phyloP scores from a whole-genome alignment of 2,888 invertebrate genomes.

The Lithophane socia region DNA sequence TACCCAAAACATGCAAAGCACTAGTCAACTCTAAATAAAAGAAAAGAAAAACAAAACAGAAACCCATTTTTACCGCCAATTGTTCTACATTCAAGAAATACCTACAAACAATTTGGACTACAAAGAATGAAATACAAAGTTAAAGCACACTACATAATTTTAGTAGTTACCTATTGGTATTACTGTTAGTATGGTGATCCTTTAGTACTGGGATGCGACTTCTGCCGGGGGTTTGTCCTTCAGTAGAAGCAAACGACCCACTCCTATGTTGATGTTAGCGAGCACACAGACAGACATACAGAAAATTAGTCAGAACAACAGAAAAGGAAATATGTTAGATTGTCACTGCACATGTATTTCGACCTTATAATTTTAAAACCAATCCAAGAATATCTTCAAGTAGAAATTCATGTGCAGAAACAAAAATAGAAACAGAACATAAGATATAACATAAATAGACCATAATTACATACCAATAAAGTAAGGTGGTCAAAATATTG shows the following conservation, averaged over 20 bases:
- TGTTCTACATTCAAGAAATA: conserved; percentile 57
- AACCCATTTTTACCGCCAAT: conserved; percentile 61
- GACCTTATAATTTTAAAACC: conserved; percentile 6
- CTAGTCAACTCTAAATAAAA: conserved; percentile 55
- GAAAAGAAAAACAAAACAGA: conserved; percentile 48
- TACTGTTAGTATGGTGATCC: conserved; percentile 89
- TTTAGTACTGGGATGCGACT: conserved; percentile 89
- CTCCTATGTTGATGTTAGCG: conserved; percentile 88
- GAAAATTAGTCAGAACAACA: conserved; percentile 84
- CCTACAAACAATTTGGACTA: conserved; percentile 64
- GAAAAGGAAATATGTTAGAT: conserved; percentile 71
- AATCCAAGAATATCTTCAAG: not conserved
- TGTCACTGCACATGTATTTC: conserved; percentile 78
- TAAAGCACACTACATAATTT: conserved; percentile 66
- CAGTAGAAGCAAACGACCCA: conserved; percentile 88
- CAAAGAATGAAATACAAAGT: conserved; percentile 36
- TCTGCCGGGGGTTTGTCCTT: conserved; percentile 88
- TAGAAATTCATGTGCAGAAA: conserved; percentile 58
- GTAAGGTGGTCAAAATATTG: conserved; percentile 40
- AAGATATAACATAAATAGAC: conserved; percentile 45
- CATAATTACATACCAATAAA: conserved; percentile 33
- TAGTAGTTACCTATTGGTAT: conserved; percentile 86
- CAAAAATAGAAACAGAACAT: conserved; percentile 51
- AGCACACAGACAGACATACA: conserved; percentile 83
- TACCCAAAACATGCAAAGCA: conserved; percentile 66